Evolutionary conservation across 2,888 invertebrate genomes (phyloP), one percentile per base, ranked within the genome.

Genomic region (Leptinotarsa tumamoca): DNA sequence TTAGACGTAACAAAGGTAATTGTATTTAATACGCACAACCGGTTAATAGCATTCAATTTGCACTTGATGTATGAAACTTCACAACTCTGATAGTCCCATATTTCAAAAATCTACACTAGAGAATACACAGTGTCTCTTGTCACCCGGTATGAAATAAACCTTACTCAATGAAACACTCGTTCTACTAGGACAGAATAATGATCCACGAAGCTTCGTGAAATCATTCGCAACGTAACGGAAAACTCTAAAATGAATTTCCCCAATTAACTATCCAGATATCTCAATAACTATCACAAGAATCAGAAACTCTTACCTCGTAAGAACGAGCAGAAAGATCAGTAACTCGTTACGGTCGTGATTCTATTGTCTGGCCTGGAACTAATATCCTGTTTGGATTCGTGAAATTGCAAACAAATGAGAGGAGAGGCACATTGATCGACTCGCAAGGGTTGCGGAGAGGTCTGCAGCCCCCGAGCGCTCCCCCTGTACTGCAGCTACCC

Each of bases 401-500:
- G 67, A 76, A 77, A 75, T 80, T 76, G 78, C 78, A 76, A 79
- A 79, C 76, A 68, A 79, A 74, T 78, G 78, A 80, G 79, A 80
- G 77, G 79, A 79, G 79, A 81, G 80, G 84, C 84, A 83, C 84
- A 85, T 86, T 86, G 87, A 86, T 86, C 87, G 86, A 83, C 82
- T 85, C 84, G 85, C 84, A 85, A 86, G 86, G 86, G 80, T 77
- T 85, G 87, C 86, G 87, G 87, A 86, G 86, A 87, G 85, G 86
- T 86, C 87, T 87, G 87, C 87, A 87, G 86, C 88, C 88, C 88
- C 87, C 86, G 86, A 87, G 86, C 85, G 87, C 86, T 87, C 87
- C 88, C 88, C 88, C 86, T 87, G 87, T 86, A 88, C 88, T 88
- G 88, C 87, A 85, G 86, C 85, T 79, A 78, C 82, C 83, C 82